phyloP scores from a whole-genome alignment of 2,797 vertebrate genomes.

The Dallia pectoralis region DNA sequence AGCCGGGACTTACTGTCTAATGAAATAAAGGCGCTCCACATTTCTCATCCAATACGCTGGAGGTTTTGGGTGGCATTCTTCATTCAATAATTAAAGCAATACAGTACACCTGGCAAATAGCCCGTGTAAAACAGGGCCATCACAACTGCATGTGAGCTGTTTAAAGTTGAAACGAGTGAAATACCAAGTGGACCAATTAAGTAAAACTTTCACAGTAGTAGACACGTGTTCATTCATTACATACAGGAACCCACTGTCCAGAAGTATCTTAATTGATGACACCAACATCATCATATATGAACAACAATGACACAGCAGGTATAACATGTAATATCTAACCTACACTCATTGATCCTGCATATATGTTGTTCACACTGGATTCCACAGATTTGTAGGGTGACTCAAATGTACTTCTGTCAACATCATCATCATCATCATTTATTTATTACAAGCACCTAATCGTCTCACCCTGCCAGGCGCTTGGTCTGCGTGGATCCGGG shows the following conservation, averaged over 20 bases:
- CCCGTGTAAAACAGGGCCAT: conserved; percentile 15
- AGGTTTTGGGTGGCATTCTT: not conserved
- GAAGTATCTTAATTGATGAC: not conserved
- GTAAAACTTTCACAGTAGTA: not conserved
- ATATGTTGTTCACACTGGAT: not conserved
- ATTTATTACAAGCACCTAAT: not conserved
- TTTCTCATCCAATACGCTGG: not conserved
- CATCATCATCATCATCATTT: not conserved
- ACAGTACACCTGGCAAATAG: too few relatives aligned
- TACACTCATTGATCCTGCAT: not conserved
- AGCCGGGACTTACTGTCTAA: not conserved
- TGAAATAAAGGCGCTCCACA: not conserved
- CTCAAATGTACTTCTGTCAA: not conserved
- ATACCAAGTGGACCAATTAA: not conserved
- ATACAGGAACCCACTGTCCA: not conserved
- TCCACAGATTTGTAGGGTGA: not conserved
- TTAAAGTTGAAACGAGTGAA: not conserved
- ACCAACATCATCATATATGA: not conserved
- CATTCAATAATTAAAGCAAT: not conserved
- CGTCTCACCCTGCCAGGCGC: conserved; percentile 73
- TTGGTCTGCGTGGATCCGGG: conserved; percentile 47
- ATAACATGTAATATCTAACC: not conserved
- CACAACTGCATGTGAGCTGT: conserved; percentile 20
- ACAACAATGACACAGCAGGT: not conserved
- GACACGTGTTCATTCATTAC: not conserved